Conservation (phyloP, 2,797 vertebrate genomes). For the Ctenopoma kingsleyae region DNA sequence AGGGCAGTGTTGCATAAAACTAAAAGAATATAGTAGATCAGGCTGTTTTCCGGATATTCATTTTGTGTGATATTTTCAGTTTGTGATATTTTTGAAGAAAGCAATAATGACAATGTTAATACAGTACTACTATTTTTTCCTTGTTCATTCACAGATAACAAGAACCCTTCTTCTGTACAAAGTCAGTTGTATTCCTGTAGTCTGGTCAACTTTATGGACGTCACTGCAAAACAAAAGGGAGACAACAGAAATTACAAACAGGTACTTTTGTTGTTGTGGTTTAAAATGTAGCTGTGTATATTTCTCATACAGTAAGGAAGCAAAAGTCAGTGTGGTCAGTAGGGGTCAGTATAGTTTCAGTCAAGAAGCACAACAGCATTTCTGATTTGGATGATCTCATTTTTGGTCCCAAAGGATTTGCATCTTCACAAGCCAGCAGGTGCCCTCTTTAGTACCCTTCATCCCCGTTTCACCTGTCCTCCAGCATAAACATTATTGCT, state of each 20-base stretch:
- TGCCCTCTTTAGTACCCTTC: constrained; percentile 69
- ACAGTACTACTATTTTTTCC: not conserved
- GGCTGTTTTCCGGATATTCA: not conserved
- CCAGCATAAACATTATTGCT: constrained; percentile 61
- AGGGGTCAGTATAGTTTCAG: constrained; percentile 80
- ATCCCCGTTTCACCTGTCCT: constrained; percentile 60
- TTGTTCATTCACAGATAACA: constrained; percentile 48
- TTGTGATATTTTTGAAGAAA: not conserved
- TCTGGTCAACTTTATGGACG: constrained; percentile 37
- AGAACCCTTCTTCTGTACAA: not conserved
- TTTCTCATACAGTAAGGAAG: not conserved
- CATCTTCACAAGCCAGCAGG: constrained; percentile 75
- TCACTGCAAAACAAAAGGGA: constrained; percentile 39
- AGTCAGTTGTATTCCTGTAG: constrained; percentile 31
- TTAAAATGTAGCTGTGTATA: not conserved
- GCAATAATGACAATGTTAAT: not conserved
- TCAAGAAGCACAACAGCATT: constrained; percentile 9
- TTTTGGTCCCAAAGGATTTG: constrained; percentile 60
- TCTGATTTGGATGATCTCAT: constrained; percentile 78
- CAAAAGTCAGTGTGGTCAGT: constrained; percentile 31
- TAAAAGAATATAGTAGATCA: constrained; percentile 20
- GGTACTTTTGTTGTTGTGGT: constrained; percentile 40
- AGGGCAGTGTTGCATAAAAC: constrained; percentile 40
- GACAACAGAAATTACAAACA: constrained; percentile 52
- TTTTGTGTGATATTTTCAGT: constrained; percentile 1